Conservation (phyloP, 2,888 invertebrate species). For the Spodoptera picta region DNA sequence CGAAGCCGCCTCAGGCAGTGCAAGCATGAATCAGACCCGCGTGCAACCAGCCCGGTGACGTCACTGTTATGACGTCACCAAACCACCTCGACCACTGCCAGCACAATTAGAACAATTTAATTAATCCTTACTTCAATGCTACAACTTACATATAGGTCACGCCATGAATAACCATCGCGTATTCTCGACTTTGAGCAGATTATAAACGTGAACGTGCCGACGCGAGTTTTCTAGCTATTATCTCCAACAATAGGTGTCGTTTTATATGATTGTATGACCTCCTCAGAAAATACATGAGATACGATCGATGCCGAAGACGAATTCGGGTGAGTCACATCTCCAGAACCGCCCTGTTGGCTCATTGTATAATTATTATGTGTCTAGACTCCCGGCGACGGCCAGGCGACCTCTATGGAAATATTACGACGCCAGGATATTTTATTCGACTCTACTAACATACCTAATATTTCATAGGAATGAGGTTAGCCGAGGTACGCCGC, state of each 20-base stretch:
- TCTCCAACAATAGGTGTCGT: constrained; percentile 68
- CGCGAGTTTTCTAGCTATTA: constrained; percentile 55
- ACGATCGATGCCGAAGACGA: constrained; percentile 81
- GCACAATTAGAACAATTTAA: constrained; percentile 46
- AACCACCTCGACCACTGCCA: constrained; percentile 42
- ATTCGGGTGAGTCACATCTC: constrained; percentile 82
- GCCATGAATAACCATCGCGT: neutral
- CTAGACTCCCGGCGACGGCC: constrained; percentile 84
- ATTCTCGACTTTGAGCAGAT: neutral
- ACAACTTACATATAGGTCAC: constrained; percentile 14
- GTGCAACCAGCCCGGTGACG: constrained; percentile 64
- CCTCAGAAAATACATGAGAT: constrained; percentile 73
- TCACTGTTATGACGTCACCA: constrained; percentile 68
- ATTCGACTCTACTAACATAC: constrained; percentile 46
- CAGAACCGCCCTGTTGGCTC: constrained; percentile 82
- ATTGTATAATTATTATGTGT: constrained; percentile 84
- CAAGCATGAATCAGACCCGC: constrained; percentile 57
- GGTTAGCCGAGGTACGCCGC: constrained; percentile 52
- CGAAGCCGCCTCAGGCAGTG: constrained; percentile 34
- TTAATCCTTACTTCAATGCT: constrained; percentile 32
- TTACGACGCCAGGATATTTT: constrained; percentile 71
- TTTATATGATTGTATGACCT: constrained; percentile 74
- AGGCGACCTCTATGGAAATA: constrained; percentile 79
- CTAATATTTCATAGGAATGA: constrained; percentile 48
- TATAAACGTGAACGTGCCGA: constrained; percentile 7